Evolutionary conservation across 2,888 invertebrate species (phyloP), one percentile per base, ranked within the genome.

Genomic region (Campaea margaritaria): DNA sequence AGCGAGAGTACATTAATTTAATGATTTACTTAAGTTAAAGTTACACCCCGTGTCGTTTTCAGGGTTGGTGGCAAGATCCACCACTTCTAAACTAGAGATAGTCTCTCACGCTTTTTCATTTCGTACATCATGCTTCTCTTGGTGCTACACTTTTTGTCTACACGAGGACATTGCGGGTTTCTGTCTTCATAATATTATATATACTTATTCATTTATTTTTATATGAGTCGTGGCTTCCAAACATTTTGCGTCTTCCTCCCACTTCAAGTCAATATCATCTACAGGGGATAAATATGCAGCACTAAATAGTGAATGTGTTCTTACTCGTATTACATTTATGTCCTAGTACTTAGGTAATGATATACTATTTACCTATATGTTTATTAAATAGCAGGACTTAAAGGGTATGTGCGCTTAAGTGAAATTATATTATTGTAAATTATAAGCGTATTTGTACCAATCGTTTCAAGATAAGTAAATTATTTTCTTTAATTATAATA

Each of bases 1-100:
- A 75, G 76, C 70, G 75, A 72, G 76, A 76, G 73, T 49, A 52
- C 64, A 28, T 14, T 9, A 31, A 31, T 50, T n/a, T 14, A 49
- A 47, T 43, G 49, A 55, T 16, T 12, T 34, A 16, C 16, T 12
- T 38, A n/a, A 13, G 16, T n/a, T 45, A 46, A 55, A 9, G 15
- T 44, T 15, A 38, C 27, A 48, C 60, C 64, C 64, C 64, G 63
- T 59, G 62, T 65, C 55, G 15, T 50, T 57, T 57, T 56, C 58
- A 64, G 64, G 62, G 67, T 46, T 57, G 56, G 61, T 50, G 55
- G 14, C 13, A 38, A 15, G 14, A 46, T 36, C 43, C 8, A 14
- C 43, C 16, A 16, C 11, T 28, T 13, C 28, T 44, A 27, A 43
- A 27, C 43, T 27, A 43, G 27, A n/a, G n/a, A 11, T 15, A 9